These are phyloP conservation scores for Tympanoctomys barrerae DNA, from an alignment of 2,797 vertebrate genomes.

Conservation along the genomic window DNA sequence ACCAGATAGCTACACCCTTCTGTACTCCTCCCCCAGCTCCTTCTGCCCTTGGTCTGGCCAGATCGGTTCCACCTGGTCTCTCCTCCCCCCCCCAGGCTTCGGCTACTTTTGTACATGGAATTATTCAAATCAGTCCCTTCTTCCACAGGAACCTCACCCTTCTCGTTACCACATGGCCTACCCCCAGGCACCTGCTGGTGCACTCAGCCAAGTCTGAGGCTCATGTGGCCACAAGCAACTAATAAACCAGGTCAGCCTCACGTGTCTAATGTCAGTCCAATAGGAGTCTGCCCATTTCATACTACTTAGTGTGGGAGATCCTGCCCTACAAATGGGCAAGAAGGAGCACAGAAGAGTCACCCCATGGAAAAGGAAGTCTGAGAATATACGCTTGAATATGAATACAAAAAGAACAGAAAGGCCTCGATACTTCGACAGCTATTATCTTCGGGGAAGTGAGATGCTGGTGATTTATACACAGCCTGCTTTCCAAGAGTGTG, in stretches of 20 bases:
- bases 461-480: not conserved
- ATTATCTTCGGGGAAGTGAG: not conserved
- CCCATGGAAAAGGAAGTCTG: not conserved
- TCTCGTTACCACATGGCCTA: not conserved
- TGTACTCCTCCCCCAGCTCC: no score
- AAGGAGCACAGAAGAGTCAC: not conserved
- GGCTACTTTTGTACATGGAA: fast-evolving
- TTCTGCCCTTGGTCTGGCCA: not conserved
- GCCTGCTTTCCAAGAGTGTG: not conserved
- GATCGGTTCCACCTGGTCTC: no score
- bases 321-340: fast-evolving
- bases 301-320: fast-evolving
- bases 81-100: no score
- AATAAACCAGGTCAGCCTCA: fast-evolving
- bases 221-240: fast-evolving
- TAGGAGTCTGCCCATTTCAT: not conserved
- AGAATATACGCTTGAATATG: not conserved
- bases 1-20: no score
- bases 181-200: not conserved
- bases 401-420: not conserved
- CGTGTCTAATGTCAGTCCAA: no score
- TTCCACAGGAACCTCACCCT: not conserved
- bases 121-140: no score
- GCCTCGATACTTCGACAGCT: not conserved
- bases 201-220: fast-evolving